Percentiles rank a stretch among this genome's conserved stretches.
Conservation (phyloP, 2,888 invertebrate genomes). For the Drosophila meridionalis region DNA sequence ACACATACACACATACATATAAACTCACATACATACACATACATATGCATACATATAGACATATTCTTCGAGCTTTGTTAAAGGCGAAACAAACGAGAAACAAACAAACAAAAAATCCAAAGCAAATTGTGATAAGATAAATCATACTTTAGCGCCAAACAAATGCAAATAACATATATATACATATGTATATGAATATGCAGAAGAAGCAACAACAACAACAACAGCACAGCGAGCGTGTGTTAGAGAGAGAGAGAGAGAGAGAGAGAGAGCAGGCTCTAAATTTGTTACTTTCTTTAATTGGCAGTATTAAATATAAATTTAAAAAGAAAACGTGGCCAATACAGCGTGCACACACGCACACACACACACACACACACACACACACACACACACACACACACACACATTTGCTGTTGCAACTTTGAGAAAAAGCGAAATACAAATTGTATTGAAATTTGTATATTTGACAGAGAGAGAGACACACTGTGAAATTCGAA, state of each 20-base stretch:
- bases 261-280: slow-evolving; percentile 39
- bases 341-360: slow-evolving; percentile 23
- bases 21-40: slow-evolving; percentile 10
- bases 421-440: slow-evolving; percentile 53
- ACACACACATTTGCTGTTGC: slow-evolving; percentile 59
- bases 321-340: not conserved
- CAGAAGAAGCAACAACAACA: slow-evolving; percentile 4
- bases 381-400: slow-evolving; percentile 17
- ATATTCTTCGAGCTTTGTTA: slow-evolving; percentile 26
- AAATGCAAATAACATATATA: slow-evolving; percentile 21
- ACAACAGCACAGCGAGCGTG: slow-evolving; percentile 1
- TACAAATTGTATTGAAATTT: slow-evolving; percentile 54
- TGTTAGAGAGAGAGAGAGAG: slow-evolving; percentile 23
- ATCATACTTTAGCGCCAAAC: slow-evolving; percentile 29
- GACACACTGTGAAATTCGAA: slow-evolving; percentile 82
- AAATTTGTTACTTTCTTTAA: slow-evolving; percentile 22
- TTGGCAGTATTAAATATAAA: slow-evolving; percentile 37
- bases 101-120: slow-evolving; percentile 35
- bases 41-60: slow-evolving; percentile 16
- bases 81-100: slow-evolving; percentile 7
- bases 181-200: not conserved
- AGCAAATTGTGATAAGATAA: slow-evolving; percentile 61
- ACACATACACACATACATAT: slow-evolving; percentile 11
- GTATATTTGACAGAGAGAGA: slow-evolving; percentile 69
- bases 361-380: slow-evolving; percentile 14